Base-by-base conservation (phyloP, 2,113 vertebrate genomes). In the Centropus unirufus region DNA sequence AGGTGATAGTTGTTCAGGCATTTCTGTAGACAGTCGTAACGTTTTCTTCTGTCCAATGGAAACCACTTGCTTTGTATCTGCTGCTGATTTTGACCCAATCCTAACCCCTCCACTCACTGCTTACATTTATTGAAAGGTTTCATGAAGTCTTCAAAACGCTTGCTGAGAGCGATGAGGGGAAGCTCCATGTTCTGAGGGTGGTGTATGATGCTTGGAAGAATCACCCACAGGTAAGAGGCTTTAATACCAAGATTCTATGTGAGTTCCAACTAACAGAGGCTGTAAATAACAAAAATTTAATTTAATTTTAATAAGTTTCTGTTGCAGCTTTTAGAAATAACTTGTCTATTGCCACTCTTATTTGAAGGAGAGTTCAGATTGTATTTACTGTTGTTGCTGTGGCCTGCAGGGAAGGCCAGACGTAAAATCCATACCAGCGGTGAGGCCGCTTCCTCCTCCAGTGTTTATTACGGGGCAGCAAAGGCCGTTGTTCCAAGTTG, bases 121-220 rank as follows among this genome's bases (percentile, higher is more conserved):
- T 86, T 95, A 20, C 9, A 32, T 96, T 17, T 95, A 2, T 91
- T 93, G 57, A 62, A 98, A 99, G 99, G 98, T 99, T 99, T 97
- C 99, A 99, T 62, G 99, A 99, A 96, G 98, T 99, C 93, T 98
- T 99, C 96, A 99, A 99, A 98, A 97, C 94, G 0, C 97, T 99
- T 89, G 98, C 99, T 21, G 99, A 99, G 77, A 98, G 98, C 32
- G 99, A 99, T 83, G 99, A 99, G 94, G 99, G 99, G n/a, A 99
- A 99, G 80, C 98, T 99, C 67, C 99, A 99, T 79, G 98, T 99
- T 93, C 98, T 99, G 18, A 98, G 99, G 89, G 99, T 99, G 85
- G 98, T 99, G 44, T 99, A 99, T 74, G 99, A 99, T 15, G 99
- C 98, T 68, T 99, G 99, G 99, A 98, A 97, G 95, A 99, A 99